Conservation (phyloP, 2,797 vertebrate species). For the Acropternis orthonyx region DNA sequence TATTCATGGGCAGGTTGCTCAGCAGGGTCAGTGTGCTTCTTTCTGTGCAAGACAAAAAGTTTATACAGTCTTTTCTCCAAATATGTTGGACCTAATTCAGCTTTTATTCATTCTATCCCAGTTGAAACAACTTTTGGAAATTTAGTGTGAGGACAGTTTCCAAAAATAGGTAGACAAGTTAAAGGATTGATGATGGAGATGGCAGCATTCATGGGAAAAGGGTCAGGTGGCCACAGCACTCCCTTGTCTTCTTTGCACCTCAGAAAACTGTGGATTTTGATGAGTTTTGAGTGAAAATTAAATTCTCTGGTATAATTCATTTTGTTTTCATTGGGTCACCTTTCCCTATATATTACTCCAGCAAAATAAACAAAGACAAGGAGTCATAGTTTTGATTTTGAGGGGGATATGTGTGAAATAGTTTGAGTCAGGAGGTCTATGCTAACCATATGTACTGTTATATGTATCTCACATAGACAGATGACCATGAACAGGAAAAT, state of each 20-base stretch:
- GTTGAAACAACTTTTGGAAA: neutral
- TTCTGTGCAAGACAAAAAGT: constrained; percentile 18
- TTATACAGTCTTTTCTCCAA: neutral
- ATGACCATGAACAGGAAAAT: constrained; percentile 7
- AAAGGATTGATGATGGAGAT: constrained; percentile 10
- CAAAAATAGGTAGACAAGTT: constrained; percentile 14
- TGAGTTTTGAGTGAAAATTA: neutral
- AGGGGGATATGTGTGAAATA: neutral
- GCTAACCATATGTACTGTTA: neutral
- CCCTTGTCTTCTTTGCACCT: neutral
- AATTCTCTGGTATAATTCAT: neutral
- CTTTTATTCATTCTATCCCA: neutral
- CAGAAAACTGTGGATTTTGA: neutral
- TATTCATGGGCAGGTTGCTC: neutral
- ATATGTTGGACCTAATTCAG: neutral
- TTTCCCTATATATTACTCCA: neutral
- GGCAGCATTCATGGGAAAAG: neutral
- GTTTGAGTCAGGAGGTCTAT: neutral
- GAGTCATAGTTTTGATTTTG: constrained; percentile 14
- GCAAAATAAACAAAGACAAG: constrained; percentile 25
- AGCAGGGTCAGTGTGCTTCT: neutral
- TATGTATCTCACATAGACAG: neutral
- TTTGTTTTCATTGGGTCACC: neutral
- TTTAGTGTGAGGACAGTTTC: constrained; percentile 34
- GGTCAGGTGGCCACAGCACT: neutral